phyloP scores from a whole-genome alignment of 1,140 invertebrate genomes.

The Drosophila novamexicana region DNA sequence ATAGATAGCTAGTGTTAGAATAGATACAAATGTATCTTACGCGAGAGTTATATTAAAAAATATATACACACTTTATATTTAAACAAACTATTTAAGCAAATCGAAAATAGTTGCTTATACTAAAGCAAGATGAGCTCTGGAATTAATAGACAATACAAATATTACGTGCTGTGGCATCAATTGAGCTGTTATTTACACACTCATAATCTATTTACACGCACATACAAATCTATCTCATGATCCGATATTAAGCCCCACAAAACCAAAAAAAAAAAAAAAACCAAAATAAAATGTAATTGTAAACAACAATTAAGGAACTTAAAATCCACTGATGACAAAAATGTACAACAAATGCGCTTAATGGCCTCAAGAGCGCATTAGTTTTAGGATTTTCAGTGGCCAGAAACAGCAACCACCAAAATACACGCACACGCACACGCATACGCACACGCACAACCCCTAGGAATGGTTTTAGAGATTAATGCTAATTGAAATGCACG shows the following conservation, averaged over 20 bases:
- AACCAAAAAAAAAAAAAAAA: not conserved
- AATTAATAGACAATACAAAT: not conserved
- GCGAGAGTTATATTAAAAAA: too few species aligned
- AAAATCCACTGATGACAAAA: conserved; percentile 44
- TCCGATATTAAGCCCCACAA: conserved; percentile 23
- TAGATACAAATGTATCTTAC: conserved; percentile 4
- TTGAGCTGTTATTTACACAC: conserved; percentile 1
- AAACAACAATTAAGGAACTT: conserved; percentile 70
- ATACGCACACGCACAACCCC: not conserved
- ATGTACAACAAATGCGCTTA: conserved; percentile 41
- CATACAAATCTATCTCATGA: conserved; percentile 19
- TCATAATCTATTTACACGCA: conserved; percentile 10
- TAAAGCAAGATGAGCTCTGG: not conserved
- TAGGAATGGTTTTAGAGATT: conserved; percentile 33
- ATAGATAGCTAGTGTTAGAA: too few species aligned
- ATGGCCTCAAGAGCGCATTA: conserved; percentile 37
- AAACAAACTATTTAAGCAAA: too few species aligned
- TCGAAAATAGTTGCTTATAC: not conserved
- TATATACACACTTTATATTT: too few species aligned
- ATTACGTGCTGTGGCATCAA: not conserved
- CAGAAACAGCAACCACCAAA: conserved; percentile 32
- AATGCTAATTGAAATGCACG: conserved; percentile 55
- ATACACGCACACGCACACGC: not conserved
- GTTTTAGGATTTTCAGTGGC: conserved; percentile 29
- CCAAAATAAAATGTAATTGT: conserved; percentile 55